These are phyloP conservation scores for Varroa destructor DNA, from an alignment of 1,140 invertebrate species.

Conservation along the genomic window DNA sequence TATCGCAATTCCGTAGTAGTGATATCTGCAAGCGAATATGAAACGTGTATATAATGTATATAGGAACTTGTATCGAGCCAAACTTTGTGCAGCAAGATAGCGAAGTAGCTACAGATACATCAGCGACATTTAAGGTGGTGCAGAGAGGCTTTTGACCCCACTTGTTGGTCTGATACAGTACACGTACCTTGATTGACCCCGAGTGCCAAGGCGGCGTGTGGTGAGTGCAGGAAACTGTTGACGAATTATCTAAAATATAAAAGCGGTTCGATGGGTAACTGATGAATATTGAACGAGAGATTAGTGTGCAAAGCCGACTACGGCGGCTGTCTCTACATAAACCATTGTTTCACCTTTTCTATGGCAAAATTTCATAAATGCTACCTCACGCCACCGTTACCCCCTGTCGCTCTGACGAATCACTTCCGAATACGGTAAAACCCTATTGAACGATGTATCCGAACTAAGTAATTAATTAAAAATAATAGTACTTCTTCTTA, in stretches of 20 bases:
- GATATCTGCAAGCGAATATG: conserved; percentile 40
- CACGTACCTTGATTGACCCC: conserved; percentile 47
- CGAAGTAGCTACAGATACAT: too few species aligned
- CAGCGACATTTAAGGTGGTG: too few species aligned
- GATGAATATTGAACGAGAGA: not conserved
- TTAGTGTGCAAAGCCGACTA: too few species aligned
- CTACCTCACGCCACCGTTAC: too few species aligned
- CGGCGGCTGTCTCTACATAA: too few species aligned
- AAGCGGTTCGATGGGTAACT: not conserved
- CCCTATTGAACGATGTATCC: too few species aligned
- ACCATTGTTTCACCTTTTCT: too few species aligned
- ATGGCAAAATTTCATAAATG: too few species aligned
- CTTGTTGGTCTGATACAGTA: not conserved
- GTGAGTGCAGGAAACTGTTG: conserved; percentile 48
- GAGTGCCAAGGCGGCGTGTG: conserved; percentile 46
- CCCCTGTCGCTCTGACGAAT: too few species aligned
- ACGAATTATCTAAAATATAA: conserved; percentile 43
- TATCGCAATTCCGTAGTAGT: conserved; percentile 48
- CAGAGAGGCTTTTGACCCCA: not conserved
- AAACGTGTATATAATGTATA: not conserved
- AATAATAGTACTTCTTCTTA: not conserved
- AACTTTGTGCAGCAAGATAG: too few species aligned
- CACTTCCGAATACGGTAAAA: too few species aligned
- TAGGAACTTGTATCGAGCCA: too few species aligned
- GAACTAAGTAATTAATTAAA: not conserved